Evolutionary conservation across 2,113 vertebrate species (phyloP).

Genomic region (Lota lota): DNA sequence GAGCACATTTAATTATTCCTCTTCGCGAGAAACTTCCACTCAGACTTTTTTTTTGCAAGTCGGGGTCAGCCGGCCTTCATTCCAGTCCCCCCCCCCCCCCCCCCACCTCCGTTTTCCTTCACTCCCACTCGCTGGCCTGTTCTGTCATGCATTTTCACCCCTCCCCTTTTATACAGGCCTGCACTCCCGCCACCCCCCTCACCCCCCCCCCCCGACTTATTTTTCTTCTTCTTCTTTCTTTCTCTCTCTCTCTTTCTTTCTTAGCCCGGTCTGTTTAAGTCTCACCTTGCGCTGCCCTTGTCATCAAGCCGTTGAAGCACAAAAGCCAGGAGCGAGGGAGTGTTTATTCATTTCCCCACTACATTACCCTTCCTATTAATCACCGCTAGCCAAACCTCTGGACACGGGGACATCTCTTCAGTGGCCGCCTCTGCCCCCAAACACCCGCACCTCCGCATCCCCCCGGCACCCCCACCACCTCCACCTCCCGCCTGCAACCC

Average conservation of each 20-base stretch:
- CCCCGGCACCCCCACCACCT: conserved; percentile 3
- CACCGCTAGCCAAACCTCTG: conserved; percentile 95
- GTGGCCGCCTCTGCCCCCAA: conserved; percentile 61
- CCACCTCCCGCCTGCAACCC: neutral
- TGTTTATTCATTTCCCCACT: conserved; percentile 99
- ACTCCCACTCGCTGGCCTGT: conserved; percentile 55
- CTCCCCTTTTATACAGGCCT: conserved; percentile 55
- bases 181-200: conserved; percentile 29
- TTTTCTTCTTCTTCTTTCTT: conserved; percentile 9
- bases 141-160: conserved; percentile 76
- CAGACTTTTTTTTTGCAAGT: conserved; percentile 65
- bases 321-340: conserved; percentile 97
- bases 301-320: conserved; percentile 99
- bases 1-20: conserved; percentile 84
- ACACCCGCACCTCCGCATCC: neutral
- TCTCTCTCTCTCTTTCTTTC: conserved; percentile 62
- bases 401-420: conserved; percentile 95
- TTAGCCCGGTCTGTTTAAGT: conserved; percentile 93
- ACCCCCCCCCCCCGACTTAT: conserved; percentile 47
- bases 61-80: conserved; percentile 64
- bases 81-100: conserved; percentile 31
- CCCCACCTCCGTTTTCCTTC: conserved; percentile 19
- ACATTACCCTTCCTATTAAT: conserved; percentile 99
- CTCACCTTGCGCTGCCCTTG: conserved; percentile 99
- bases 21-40: conserved; percentile 75